Evolutionary conservation across 2,888 invertebrate genomes (phyloP), one percentile per base, ranked within the genome.

Genomic region (Hofmannophila pseudospretella): DNA sequence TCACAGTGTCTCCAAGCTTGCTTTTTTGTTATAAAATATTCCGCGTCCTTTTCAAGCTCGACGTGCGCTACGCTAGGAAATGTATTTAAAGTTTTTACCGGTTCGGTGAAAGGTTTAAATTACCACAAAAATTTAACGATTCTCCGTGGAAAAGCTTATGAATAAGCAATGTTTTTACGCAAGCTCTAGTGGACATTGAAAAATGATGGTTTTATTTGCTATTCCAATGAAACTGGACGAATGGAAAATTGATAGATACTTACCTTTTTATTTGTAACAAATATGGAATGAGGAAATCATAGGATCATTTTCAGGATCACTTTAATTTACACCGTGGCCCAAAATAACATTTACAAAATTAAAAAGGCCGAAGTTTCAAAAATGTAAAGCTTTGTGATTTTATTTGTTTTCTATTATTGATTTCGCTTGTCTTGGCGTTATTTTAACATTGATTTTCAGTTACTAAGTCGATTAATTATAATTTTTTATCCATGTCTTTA

Each of bases 21-120:
- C 51, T 56, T 70, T 68, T 68, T 68, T 67, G 63, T 63, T 62
- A 61, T 60, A 54, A 66, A 67, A 65, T 74, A 65, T 69, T 65
- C 55, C 50, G 49, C 56, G 56, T 60, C 58, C 61, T 62, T 63
- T 65, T 52, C 57, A 58, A 56, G n/a, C 47, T 62, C 42, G 44
- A 58, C 56, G 53, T 67, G 57, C 51, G 61, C 54, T 55, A 47
- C 52, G 57, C 45, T 57, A 51, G 52, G 58, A 61, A 59, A 54
- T 44, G 45, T 51, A 54, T 45, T 61, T 51, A 56, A 20, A 57
- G 45, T 59, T 51, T 49, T 58, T 43, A 51, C 51, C 49, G 36
- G 43, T 39, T 40, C 40, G 35, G 37, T 38, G 35, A 42, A 47
- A 51, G 45, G 42, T 49, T 50, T 47, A 39, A 40, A 44, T 42